These are phyloP conservation scores for Ctenoplectra terminalis DNA, from an alignment of 1,140 invertebrate genomes.

Conservation along the genomic window DNA sequence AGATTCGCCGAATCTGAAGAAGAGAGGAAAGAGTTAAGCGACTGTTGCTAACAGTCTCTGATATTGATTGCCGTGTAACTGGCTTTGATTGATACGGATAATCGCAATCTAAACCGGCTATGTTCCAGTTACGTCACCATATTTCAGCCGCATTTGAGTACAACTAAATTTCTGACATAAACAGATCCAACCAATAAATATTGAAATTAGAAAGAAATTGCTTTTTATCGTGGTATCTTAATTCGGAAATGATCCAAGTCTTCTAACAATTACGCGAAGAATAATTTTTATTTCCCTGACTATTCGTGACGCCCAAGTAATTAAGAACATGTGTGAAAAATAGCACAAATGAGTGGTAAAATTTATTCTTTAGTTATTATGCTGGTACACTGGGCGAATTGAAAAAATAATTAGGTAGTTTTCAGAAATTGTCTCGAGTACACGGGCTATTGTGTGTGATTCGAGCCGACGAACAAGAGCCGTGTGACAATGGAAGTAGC, in stretches of 20 bases:
- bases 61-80: constrained; percentile 32
- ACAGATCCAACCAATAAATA: not conserved
- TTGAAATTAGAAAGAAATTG: not conserved
- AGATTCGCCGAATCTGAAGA: constrained; percentile 23
- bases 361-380: not conserved
- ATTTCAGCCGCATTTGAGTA: constrained; percentile 16
- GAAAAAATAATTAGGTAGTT: not conserved
- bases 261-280: too few relatives aligned
- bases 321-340: too few relatives aligned
- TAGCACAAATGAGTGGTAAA: too few relatives aligned
- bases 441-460: not conserved
- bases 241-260: too few relatives aligned
- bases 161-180: not conserved
- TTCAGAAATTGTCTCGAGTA: not conserved
- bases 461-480: not conserved
- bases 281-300: too few relatives aligned
- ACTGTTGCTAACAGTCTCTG: constrained; percentile 32
- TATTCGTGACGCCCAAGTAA: too few relatives aligned
- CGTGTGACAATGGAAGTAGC: not conserved
- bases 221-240: too few relatives aligned
- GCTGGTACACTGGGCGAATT: too few relatives aligned
- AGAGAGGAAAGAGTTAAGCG: not conserved
- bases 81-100: constrained; percentile 51
- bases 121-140: constrained; percentile 16
- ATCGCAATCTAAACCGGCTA: not conserved